phyloP scores from a whole-genome alignment of 2,888 invertebrate species.

The Lasioglossum malachurum region DNA sequence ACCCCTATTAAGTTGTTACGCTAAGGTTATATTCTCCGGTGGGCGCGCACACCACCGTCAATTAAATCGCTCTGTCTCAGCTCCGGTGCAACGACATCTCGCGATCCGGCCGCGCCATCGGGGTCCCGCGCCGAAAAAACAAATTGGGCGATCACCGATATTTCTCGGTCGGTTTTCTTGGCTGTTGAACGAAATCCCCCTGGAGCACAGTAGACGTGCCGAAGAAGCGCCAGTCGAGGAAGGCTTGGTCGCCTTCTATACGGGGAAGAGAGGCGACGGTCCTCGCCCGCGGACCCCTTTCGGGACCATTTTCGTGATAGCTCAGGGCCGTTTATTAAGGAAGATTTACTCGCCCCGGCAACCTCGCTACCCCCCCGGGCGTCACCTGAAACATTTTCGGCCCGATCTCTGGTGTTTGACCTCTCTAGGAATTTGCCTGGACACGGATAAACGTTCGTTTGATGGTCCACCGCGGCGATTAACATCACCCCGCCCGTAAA shows the following conservation, averaged over 20 bases:
- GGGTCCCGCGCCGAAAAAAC: constrained; percentile 2
- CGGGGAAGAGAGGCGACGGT: constrained; percentile 48
- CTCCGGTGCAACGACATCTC: constrained; percentile 60
- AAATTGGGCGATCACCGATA: constrained; percentile 19
- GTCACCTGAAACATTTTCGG: constrained; percentile 21
- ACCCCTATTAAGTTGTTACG: constrained; percentile 60
- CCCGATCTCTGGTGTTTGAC: constrained; percentile 62
- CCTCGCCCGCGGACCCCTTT: constrained; percentile 54
- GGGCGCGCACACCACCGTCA: constrained; percentile 32
- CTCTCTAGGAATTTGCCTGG: constrained; percentile 63
- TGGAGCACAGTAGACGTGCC: constrained; percentile 57
- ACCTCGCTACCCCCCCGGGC: constrained; percentile 38
- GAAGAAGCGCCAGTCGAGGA: constrained; percentile 50
- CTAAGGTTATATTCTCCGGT: constrained; percentile 40
- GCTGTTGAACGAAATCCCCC: constrained; percentile 47
- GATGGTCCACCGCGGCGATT: constrained; percentile 41
- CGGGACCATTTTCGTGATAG: constrained; percentile 70
- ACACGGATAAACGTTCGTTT: constrained; percentile 36
- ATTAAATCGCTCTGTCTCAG: constrained; percentile 58
- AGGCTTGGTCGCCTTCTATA: constrained; percentile 20
- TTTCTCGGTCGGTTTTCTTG: constrained; percentile 6
- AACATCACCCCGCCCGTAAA: constrained; percentile 36
- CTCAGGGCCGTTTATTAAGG: constrained; percentile 72
- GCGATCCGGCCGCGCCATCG: constrained; percentile 3
- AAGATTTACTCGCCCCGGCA: constrained; percentile 55